These are phyloP conservation scores for Brachirus orientalis DNA, from an alignment of 2,113 vertebrate species.

Conservation along the genomic window DNA sequence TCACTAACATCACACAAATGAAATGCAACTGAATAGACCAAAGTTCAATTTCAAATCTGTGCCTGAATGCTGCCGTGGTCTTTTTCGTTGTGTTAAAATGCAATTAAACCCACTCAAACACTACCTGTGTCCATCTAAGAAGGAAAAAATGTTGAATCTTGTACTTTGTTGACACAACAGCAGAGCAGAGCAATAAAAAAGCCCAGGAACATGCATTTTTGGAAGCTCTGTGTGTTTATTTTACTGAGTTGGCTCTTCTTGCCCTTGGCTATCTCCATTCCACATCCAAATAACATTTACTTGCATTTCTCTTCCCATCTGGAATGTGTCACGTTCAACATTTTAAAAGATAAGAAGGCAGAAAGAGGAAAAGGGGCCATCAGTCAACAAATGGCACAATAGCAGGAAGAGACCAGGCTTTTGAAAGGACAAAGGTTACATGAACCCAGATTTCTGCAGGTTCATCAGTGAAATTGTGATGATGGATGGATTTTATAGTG, in stretches of 20 bases:
- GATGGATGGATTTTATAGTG: slow-evolving; percentile 18
- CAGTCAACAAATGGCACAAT: slow-evolving; percentile 54
- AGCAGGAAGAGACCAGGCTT: slow-evolving; percentile 55
- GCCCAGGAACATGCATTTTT: background rate
- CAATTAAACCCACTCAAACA: slow-evolving; percentile 56
- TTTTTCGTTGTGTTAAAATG: slow-evolving; percentile 17
- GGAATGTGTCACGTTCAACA: slow-evolving; percentile 15
- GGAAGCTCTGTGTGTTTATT: background rate
- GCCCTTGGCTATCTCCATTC: slow-evolving; percentile 1
- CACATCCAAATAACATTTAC: background rate
- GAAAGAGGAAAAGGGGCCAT: background rate
- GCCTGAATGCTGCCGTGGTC: slow-evolving; percentile 28
- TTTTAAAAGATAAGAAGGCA: slow-evolving; percentile 17
- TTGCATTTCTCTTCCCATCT: slow-evolving; percentile 17
- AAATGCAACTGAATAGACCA: slow-evolving; percentile 11
- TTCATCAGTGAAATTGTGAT: slow-evolving; percentile 54
- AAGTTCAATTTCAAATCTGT: slow-evolving; percentile 1
- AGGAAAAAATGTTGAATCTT: background rate
- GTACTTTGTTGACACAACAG: too few species aligned
- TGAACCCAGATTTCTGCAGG: slow-evolving; percentile 42
- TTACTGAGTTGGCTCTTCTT: background rate
- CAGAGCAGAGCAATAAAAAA: background rate
- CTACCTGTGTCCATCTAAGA: background rate
- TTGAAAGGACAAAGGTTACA: slow-evolving; percentile 38
- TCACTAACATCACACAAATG: slow-evolving; percentile 1